Percentiles rank a stretch among this genome's conserved stretches.
phyloP scores from a whole-genome alignment of 2,888 invertebrate genomes.

The Sinodicranocentrus sp. region DNA sequence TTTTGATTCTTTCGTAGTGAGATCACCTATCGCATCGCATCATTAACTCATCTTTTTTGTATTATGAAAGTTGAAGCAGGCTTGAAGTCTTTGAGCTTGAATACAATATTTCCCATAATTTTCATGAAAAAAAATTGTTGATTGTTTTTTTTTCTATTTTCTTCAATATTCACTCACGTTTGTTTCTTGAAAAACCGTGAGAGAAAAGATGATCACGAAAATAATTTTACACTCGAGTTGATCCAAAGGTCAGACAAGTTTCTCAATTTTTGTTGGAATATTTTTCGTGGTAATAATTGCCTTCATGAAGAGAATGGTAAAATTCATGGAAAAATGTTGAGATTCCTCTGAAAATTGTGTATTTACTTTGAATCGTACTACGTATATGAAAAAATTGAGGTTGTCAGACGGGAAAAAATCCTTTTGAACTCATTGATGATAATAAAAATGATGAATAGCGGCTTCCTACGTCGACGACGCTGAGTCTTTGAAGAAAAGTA shows the following conservation, averaged over 20 bases:
- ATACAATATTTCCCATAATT: constrained; percentile 18
- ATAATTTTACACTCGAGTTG: constrained; percentile 4
- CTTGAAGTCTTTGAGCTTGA: no score
- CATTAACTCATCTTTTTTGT: neutral
- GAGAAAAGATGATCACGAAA: constrained; percentile 67
- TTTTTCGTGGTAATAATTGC: constrained; percentile 55
- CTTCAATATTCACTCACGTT: neutral
- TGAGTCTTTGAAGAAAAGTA: constrained; percentile 11
- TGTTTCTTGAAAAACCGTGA: constrained; percentile 47
- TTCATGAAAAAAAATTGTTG: neutral
- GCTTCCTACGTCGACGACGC: constrained; percentile 33
- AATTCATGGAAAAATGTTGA: constrained; percentile 44
- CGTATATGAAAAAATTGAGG: neutral
- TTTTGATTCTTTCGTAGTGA: neutral
- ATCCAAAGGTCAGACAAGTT: constrained; percentile 50
- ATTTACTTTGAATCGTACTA: constrained; percentile 17
- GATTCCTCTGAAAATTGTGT: constrained; percentile 34
- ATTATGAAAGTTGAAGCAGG: neutral
- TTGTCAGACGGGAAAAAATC: neutral
- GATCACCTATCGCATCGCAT: neutral
- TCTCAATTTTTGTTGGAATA: constrained; percentile 46
- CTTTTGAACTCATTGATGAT: neutral
- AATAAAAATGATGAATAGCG: constrained; percentile 53
- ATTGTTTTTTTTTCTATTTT: neutral
- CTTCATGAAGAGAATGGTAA: constrained; percentile 30